Base-by-base conservation (phyloP, 2,113 vertebrate genomes). In the Otocyon megalotis region DNA sequence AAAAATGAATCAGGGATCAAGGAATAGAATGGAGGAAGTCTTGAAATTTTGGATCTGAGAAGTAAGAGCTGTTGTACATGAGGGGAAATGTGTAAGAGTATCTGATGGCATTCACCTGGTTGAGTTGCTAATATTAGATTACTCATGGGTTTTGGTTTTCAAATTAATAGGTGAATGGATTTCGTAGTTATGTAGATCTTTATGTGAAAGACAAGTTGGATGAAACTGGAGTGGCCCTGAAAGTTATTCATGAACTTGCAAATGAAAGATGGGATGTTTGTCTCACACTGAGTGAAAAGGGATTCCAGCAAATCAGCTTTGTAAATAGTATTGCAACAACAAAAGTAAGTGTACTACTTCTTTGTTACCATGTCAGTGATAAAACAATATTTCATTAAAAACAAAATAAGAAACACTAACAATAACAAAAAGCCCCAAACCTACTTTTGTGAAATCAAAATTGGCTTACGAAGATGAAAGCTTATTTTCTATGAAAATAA, bases 271-370 rank as follows among this genome's bases (percentile, higher is more conserved):
- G 99, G 99, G 99, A 99, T 90, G 99, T 99, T 86, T 99, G 99
- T 96, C 99, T 99, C 97, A 99, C 99, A 79, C 98, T 99, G 97
- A 99, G 99, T 90, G 99, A 99, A 80, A 99, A 99, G 97, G 99
- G 99, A 6, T 99, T 99, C 97, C 99, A 99, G 95, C 99, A 99
- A 97, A 99, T 99, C 98, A 99, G 99, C 98, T 99, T 99, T 97
- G 99, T 99, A 90, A 99, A 99, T 99, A 99, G 99, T 97, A 99
- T 99, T 93, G 99, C 99, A 98, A 99, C 99, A 80, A 99, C 99
- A 96, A 99, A 99, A 99, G 99, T 99, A 98, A 97, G 98, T 98
- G 30, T 76, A 20, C 7, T 79, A 24, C 58, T 65, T 72, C 8
- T 58, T 53, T 81, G 6, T 96, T 97, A 74, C 58, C 43, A 88